Evolutionary conservation across 1,140 invertebrate species (phyloP).

Genomic region (Drosophila tropicalis): DNA sequence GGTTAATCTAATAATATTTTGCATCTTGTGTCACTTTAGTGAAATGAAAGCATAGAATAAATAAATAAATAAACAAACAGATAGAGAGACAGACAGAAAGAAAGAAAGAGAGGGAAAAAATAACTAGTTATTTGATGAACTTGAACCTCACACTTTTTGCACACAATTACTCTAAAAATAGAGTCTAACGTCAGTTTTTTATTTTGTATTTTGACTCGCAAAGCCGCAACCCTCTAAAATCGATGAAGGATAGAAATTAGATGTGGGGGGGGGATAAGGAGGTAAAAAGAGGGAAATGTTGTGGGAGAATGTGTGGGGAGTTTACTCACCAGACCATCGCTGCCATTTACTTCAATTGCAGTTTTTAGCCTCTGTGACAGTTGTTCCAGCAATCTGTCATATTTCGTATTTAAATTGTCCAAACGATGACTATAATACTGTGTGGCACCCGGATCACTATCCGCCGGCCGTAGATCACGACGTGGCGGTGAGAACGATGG

Average conservation of each 20-base stretch:
- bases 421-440: constrained; percentile 90
- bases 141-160: constrained; percentile 51
- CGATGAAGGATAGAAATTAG: not conserved
- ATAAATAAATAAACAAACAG: constrained; percentile 48
- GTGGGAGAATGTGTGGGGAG: not conserved
- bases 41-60: constrained; percentile 15
- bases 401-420: constrained; percentile 93
- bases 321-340: constrained; percentile 86
- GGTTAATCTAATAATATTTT: constrained; percentile 74
- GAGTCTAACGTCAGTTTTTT: constrained; percentile 41
- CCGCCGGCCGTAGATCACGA: constrained; percentile 75
- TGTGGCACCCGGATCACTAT: constrained; percentile 86
- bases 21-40: not conserved
- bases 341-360: constrained; percentile 82
- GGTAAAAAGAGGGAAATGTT: too few relatives aligned
- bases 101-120: constrained; percentile 48
- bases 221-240: constrained; percentile 22
- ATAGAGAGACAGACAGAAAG: constrained; percentile 31
- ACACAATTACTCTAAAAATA: constrained; percentile 41
- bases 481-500: constrained; percentile 82
- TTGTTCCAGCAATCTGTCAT: constrained; percentile 89
- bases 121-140: constrained; percentile 55
- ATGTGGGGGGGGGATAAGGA: not conserved
- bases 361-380: constrained; percentile 87
- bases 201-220: constrained; percentile 32